These are phyloP conservation scores for Agrypnia vestita DNA, from an alignment of 1,140 invertebrate species.

Conservation along the genomic window DNA sequence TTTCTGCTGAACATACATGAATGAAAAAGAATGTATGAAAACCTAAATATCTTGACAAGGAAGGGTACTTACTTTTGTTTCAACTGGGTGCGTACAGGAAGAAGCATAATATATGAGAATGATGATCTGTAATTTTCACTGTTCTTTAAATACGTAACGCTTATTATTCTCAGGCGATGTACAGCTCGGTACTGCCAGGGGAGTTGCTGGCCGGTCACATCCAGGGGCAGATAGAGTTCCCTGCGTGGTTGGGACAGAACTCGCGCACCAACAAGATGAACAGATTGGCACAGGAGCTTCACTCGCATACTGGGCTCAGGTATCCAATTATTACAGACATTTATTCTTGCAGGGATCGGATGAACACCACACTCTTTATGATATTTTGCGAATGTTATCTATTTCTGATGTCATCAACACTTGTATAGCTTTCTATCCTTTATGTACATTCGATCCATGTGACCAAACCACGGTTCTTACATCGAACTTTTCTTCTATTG, in stretches of 20 bases:
- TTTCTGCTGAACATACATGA: not conserved
- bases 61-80: not conserved
- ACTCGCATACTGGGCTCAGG: slow-evolving; percentile 86
- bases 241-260: slow-evolving; percentile 96
- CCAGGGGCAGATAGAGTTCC: slow-evolving; percentile 88
- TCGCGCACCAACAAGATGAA: slow-evolving; percentile 88
- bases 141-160: not conserved
- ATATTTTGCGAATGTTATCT: no score
- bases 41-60: not conserved
- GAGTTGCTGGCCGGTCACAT: slow-evolving; percentile 87
- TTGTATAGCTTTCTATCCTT: no score
- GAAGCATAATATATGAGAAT: not conserved
- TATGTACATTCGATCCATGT: no score
- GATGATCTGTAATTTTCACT: not conserved
- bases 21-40: not conserved
- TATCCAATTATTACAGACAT: no score
- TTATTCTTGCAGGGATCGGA: no score
- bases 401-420: no score
- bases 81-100: not conserved
- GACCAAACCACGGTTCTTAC: no score
- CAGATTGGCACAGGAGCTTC: slow-evolving; percentile 87
- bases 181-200: slow-evolving; percentile 92
- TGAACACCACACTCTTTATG: no score
- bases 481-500: no score
- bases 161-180: slow-evolving; percentile 80